Evolutionary conservation across 2,797 vertebrate genomes (phyloP), one percentile per base, ranked within the genome.

Genomic region (Chelonia mydas): DNA sequence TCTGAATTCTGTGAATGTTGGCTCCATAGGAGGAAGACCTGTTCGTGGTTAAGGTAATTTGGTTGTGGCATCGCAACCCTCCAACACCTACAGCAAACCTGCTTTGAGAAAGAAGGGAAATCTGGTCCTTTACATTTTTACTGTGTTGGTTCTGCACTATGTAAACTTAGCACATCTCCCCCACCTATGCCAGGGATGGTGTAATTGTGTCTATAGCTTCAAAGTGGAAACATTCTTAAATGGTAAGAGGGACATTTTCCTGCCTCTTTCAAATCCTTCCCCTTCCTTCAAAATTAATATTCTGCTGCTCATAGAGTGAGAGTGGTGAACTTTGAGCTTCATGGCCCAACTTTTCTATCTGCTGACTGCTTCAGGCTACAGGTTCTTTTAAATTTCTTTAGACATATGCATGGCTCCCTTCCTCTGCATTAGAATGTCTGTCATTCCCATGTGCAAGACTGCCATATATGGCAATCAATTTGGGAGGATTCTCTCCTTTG

Each of bases 291-390:
- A 11, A 72, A 72, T 37, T 89, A 68, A 79, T 87, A 31, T 80
- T 95, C 80, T 90, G 49, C 77, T 92, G 0, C 87, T 93, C 90
- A 87, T 65, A 74, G 19, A 53, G 37, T 47, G 79, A 80, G 54
- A 79, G 55, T 45, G 41, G 59, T 93, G 65, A 86, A 57, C 21
- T 16, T 93, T 91, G 80, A 83, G 33, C 95, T 94, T 93, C 57
- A 12, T 23, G 10, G 10, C 77, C 0, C 0, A n/a, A 93, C 95
- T 89, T 90, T 17, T 78, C 81, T 81, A 88, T 59, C 21, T 83
- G 19, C 27, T 33, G 68, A 87, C 61, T 88, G 3, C 76, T 86
- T 92, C 45, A n/a, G 93, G 74, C 33, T 27, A 84, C 72, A 21
- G 41, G 72, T 85, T 68, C 86, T 74, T 41, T 72, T 83, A 87